Evolutionary conservation across 2,113 vertebrate genomes (phyloP), one percentile per base, ranked within the genome.

Genomic region (Pollachius pollachius): DNA sequence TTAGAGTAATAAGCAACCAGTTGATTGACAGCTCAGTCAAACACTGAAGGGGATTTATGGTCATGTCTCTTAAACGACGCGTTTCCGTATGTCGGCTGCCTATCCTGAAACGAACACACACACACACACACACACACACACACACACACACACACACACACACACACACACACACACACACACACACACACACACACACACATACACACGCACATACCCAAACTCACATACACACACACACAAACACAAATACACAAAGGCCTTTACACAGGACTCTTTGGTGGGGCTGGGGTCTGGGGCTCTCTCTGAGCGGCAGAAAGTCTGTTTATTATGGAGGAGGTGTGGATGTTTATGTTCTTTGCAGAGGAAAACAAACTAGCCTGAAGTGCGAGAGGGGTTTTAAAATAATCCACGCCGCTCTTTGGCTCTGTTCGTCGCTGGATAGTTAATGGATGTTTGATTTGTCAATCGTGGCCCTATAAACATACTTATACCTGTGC

Each of bases 241-340:
- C 66, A 48, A 60, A 64, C 19, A 69, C 34, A 72, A 70, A 62
- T 62, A 21, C 61, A 64, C 77, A 72, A 79, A 75, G 63, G 57
- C 48, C 62, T 74, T 61, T 5, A 48, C 41, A 37, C 25, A 37
- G 62, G 25, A 23, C 18, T 11, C 59, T 61, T 23, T 12, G 59
- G 21, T 11, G 1, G 17, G 18, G 59, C 59, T 21, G 7, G 12
- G 17, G 58, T 27, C 62, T 63, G 11, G 23, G 13, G 15, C 15
- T 4, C 62, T 17, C 15, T 17, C 15, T 41, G 12, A 41, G 37
- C 37, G 37, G 37, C 5, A 41, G 6, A 9, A 41, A 7, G 3
- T 80, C 71, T 85, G 81, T 88, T 90, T 90, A 85, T 87, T 87
- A 79, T 81, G 78, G 81, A 75, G 80, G 81, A 88, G 72, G 67